A percentile compares a stretch with the other conserved stretches of the same genome.
Conservation (phyloP, 2,113 vertebrate species). For the Phyllostomus discolor region DNA sequence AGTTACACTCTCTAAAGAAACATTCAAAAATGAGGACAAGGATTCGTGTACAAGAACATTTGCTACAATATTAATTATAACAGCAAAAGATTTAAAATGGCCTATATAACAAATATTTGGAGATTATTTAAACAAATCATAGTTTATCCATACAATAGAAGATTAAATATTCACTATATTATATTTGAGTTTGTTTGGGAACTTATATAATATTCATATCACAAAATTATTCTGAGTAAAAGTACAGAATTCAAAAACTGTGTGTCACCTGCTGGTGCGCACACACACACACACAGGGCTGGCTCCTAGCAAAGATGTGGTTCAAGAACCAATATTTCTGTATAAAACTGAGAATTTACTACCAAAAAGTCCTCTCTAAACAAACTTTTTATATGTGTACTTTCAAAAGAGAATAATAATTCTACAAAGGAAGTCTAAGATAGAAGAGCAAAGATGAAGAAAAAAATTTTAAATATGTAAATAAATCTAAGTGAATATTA, state of each 20-base stretch:
- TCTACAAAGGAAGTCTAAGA: neutral
- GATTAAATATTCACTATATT: slow-evolving; percentile 45
- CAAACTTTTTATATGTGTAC: neutral
- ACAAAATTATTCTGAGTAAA: neutral
- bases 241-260: neutral
- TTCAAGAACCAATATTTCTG: neutral
- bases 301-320: neutral
- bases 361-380: neutral
- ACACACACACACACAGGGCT: neutral
- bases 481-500: neutral
- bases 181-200: slow-evolving; percentile 14
- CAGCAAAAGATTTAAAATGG: slow-evolving; percentile 23
- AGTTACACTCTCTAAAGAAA: slow-evolving; percentile 36
- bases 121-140: slow-evolving; percentile 45
- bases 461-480: neutral
- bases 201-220: neutral
- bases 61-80: slow-evolving; percentile 36
- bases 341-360: neutral
- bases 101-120: slow-evolving; percentile 44
- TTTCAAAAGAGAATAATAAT: neutral
- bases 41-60: slow-evolving; percentile 24
- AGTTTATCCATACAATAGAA: slow-evolving; percentile 28
- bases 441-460: neutral
- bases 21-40: slow-evolving; percentile 26
- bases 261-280: neutral